phyloP scores from a whole-genome alignment of 2,888 invertebrate genomes.

The Epirrhoe tristata region DNA sequence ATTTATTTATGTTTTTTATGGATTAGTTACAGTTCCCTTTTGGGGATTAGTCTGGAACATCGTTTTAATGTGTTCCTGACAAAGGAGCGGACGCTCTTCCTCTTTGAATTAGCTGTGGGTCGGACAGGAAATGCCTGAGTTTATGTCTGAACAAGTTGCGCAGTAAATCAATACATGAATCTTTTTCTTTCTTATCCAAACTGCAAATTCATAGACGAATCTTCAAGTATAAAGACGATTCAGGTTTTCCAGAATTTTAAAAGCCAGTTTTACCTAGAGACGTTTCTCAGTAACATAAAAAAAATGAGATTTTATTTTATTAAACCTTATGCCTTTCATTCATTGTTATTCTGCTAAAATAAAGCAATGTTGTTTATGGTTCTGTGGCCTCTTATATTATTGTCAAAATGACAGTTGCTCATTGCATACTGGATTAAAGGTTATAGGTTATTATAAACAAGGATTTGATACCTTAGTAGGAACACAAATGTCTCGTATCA shows the following conservation, averaged over 20 bases:
- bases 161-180: slow-evolving; percentile 19
- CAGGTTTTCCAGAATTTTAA: too few relatives aligned
- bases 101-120: slow-evolving; percentile 47
- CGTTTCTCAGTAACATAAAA: too few relatives aligned
- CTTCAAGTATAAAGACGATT: neutral
- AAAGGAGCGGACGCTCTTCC: slow-evolving; percentile 73
- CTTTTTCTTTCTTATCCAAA: neutral
- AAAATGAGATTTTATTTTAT: too few relatives aligned
- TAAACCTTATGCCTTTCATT: neutral
- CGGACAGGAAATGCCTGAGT: slow-evolving; percentile 51
- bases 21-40: slow-evolving; percentile 68
- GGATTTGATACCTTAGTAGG: slow-evolving; percentile 9
- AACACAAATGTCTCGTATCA: neutral
- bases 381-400: neutral
- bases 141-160: slow-evolving; percentile 30
- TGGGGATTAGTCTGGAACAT: slow-evolving; percentile 69
- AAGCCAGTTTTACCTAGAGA: too few relatives aligned
- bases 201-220: neutral
- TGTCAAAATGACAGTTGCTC: neutral
- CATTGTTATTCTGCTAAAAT: slow-evolving; percentile 3
- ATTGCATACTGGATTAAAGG: slow-evolving; percentile 4
- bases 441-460: slow-evolving; percentile 13
- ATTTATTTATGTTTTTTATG: slow-evolving; percentile 39
- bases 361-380: slow-evolving; percentile 9
- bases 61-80: slow-evolving; percentile 63